A percentile compares a stretch with the other conserved stretches of the same genome.
phyloP scores from a whole-genome alignment of 30 jellyfish, hydroid and myxozoan genomes.

The Hydractinia symbiolongicarpus region DNA sequence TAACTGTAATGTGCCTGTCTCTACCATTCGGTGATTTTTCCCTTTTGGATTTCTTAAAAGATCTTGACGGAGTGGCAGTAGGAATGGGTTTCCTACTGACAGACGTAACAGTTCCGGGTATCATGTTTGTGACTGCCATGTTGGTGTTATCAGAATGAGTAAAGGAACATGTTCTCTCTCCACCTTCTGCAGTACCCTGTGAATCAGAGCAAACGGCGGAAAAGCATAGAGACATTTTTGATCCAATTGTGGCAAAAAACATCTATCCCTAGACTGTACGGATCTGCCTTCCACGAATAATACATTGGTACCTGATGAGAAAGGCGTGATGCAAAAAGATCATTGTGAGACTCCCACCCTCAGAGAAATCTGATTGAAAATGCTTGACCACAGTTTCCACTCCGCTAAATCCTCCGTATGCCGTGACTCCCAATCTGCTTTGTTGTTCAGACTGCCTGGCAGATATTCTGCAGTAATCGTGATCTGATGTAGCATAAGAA shows the following conservation, averaged over 20 bases:
- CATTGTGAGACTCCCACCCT: not conserved
- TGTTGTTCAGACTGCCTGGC: not conserved
- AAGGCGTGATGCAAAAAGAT: slow-evolving; percentile 7
- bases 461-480: slow-evolving; percentile 12
- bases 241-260: not conserved
- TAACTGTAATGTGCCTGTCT: not conserved
- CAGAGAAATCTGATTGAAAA: not conserved
- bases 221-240: slow-evolving; percentile 3
- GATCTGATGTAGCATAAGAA: not conserved
- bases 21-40: not conserved
- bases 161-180: not conserved
- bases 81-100: not conserved
- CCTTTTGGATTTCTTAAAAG: slow-evolving; percentile 8
- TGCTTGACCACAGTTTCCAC: not conserved
- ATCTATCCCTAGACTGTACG: not conserved
- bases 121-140: slow-evolving; percentile 7
- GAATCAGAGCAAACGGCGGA: not conserved
- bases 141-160: not conserved
- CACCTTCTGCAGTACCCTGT: not conserved
- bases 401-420: not conserved
- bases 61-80: not conserved
- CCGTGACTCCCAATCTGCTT: slow-evolving; percentile 5
- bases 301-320: not conserved
- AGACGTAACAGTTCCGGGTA: not conserved
- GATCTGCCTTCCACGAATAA: not conserved